Evolutionary conservation across 2,888 invertebrate genomes (phyloP).

Genomic region (Salpingus planirostris): DNA sequence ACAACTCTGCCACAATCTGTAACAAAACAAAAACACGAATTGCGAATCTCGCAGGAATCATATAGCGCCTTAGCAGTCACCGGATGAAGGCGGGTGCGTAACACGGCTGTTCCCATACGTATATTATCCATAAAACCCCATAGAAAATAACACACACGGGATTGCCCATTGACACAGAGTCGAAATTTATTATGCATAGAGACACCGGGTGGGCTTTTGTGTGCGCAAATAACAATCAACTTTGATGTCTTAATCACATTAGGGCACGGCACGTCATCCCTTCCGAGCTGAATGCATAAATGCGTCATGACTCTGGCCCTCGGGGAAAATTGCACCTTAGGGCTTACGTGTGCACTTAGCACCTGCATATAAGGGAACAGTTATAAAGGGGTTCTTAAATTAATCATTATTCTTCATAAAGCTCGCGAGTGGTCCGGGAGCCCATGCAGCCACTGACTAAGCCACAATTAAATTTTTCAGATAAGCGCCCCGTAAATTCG

Average conservation of each 20-base stretch:
- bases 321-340: conserved; percentile 9
- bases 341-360: conserved; percentile 6
- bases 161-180: too few species aligned
- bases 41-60: too few species aligned
- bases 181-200: conserved; percentile 4
- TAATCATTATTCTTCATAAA: conserved; percentile 1
- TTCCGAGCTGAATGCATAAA: conserved; percentile 6
- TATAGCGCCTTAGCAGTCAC: too few species aligned
- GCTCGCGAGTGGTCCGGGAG: background rate
- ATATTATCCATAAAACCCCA: too few species aligned
- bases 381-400: conserved; percentile 3
- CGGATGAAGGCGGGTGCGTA: too few species aligned
- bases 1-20: conserved; percentile 16
- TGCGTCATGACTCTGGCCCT: conserved; percentile 2
- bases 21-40: conserved; percentile 14
- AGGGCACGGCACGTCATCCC: conserved; percentile 12
- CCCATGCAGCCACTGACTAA: background rate
- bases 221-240: conserved; percentile 11
- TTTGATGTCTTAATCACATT: conserved; percentile 19
- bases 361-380: conserved; percentile 7
- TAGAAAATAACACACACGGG: too few species aligned
- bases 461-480: too few species aligned
- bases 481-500: too few species aligned
- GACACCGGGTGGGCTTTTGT: conserved; percentile 12
- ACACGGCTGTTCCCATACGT: conserved; percentile 2